These are phyloP conservation scores for Crotophaga sulcirostris DNA, from an alignment of 2,113 vertebrate genomes.

Conservation along the genomic window DNA sequence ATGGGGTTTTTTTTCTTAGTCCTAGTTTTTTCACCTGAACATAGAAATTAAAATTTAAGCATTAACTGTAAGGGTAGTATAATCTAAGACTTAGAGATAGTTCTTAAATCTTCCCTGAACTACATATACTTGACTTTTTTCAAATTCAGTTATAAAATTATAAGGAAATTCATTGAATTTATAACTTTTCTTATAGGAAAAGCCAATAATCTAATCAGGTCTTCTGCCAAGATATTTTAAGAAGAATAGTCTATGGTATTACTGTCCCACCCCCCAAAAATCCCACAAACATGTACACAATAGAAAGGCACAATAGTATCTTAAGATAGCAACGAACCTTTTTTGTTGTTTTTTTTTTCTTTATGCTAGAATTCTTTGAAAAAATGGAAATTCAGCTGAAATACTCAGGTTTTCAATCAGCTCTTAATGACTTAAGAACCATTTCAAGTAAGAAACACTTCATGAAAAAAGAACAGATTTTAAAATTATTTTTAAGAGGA, in stretches of 20 bases:
- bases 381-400: neutral
- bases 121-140: neutral
- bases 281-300: accelerated
- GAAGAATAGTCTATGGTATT: neutral
- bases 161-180: accelerated
- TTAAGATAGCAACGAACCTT: neutral
- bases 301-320: accelerated
- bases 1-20: accelerated
- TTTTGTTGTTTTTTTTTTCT: neutral
- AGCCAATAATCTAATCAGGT: neutral
- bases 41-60: neutral
- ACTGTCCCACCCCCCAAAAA: accelerated
- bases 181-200: neutral
- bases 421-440: neutral
- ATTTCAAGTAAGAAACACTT: accelerated
- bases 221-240: neutral
- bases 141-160: neutral
- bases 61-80: accelerated
- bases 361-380: neutral
- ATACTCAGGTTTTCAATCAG: neutral
- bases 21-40: neutral
- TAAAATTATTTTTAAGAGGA: neutral
- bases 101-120: neutral
- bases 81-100: accelerated
- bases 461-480: neutral